A percentile compares a stretch with the other conserved stretches of the same genome.
phyloP scores from a whole-genome alignment of 2,113 vertebrate genomes.

The Corythornis madagascariensis region DNA sequence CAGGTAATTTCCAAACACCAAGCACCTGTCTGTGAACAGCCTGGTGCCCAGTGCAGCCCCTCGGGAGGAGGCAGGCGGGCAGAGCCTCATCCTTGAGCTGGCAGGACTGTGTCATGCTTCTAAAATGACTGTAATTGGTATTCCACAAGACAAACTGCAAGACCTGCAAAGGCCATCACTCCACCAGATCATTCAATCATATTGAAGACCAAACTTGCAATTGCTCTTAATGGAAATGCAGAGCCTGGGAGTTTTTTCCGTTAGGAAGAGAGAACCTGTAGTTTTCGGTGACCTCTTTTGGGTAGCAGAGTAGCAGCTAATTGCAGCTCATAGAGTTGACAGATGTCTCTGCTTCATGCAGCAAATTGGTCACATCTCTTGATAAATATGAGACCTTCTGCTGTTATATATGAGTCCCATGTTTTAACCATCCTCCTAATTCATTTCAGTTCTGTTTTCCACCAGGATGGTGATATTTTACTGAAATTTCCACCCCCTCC shows the following conservation, averaged over 20 bases:
- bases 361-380: constrained; percentile 10
- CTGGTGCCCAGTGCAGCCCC: rapidly evolving
- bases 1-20: not conserved
- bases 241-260: not conserved
- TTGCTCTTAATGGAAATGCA: constrained; percentile 9
- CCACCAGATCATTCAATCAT: not conserved
- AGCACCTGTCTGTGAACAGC: rapidly evolving
- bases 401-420: not conserved
- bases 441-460: not conserved
- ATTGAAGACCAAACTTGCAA: not conserved
- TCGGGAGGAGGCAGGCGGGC: not conserved
- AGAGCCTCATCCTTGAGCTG: not conserved
- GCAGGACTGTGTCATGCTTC: not conserved
- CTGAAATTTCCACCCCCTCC: not conserved
- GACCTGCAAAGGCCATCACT: not conserved
- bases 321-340: not conserved
- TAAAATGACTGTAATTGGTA: not conserved
- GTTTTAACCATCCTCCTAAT: not conserved
- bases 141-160: not conserved
- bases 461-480: not conserved
- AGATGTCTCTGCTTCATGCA: not conserved
- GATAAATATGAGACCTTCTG: constrained; percentile 6
- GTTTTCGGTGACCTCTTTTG: not conserved
- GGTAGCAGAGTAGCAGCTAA: constrained; percentile 30
- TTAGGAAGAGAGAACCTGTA: not conserved